Evolutionary conservation across 2,113 vertebrate genomes (phyloP).

Genomic region (Notarius quadriscutis): DNA sequence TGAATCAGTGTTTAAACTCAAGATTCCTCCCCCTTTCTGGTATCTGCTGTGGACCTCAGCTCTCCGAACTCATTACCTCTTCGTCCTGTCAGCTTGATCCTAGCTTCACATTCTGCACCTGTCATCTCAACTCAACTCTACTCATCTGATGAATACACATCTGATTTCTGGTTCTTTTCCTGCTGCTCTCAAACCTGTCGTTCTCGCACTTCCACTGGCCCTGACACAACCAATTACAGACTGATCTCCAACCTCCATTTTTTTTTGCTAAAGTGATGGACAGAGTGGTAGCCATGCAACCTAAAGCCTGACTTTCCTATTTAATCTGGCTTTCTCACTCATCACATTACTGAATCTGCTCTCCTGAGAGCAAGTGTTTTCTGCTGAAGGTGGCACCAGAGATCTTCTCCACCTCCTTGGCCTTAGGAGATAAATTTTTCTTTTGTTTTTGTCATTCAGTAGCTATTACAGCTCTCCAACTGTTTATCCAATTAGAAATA

Average conservation of each 20-base stretch:
- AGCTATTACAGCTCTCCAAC: background rate
- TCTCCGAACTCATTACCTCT: background rate
- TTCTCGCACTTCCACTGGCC: background rate
- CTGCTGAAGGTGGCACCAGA: background rate
- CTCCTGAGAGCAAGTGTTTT: background rate
- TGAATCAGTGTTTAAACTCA: background rate
- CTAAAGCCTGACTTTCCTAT: background rate
- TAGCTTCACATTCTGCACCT: background rate
- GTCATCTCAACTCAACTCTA: background rate
- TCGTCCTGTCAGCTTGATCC: background rate
- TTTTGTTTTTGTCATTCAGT: background rate
- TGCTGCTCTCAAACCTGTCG: background rate
- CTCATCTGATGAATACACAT: background rate
- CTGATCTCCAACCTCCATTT: background rate
- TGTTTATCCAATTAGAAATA: background rate
- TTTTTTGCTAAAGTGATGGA: background rate
- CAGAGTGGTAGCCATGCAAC: background rate
- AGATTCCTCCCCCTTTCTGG: background rate
- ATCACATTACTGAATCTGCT: background rate
- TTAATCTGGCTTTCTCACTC: background rate
- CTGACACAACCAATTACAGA: slow-evolving; percentile 8
- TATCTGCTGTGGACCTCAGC: background rate
- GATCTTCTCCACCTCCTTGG: background rate
- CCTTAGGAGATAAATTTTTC: background rate
- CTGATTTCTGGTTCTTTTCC: background rate